Base-by-base conservation (phyloP, 1,140 invertebrate genomes). In the Micrasema minimum region DNA sequence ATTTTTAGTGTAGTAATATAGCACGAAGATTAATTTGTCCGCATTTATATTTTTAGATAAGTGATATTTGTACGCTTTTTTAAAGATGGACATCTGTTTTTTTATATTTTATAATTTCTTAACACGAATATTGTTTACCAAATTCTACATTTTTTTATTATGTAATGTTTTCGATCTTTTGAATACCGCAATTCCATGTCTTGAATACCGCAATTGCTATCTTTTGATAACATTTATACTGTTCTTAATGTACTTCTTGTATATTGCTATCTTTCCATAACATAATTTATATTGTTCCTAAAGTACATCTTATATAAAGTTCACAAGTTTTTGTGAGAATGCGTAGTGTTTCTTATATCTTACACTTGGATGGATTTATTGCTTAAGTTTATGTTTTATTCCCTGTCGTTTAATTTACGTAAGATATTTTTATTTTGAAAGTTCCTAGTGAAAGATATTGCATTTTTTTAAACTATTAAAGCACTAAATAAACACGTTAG, bases 291-390 rank as follows among this genome's bases (percentile, higher is more conserved):
- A 38, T 38, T 38, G 37, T 6, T 38, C 5, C n/a, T 14, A 6
- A 1, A 16, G 16, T 2, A 14, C 41, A 3, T 16, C 41, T n/a
- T 7, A 45, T 14, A 14, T 16, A 45, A 12, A 16, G 41, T 3
- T 45, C 4, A 5, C 43, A 45, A 45, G 18, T n/a, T 45, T 45
- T 16, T 4, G 43, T 16, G 12, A 45, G 43, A 16, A 37, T 11
- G 9, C 26, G 26, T 37, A n/a, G 35, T 35, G 12, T 57, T 57
- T 35, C 53, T 57, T 35, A 57, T 16, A n/a, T 14, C 53, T 57
- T 14, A 18, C 14, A 12, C 37, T 35, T 57, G 53, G 53, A 57
- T 57, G 53, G 53, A 57, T 35, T 57, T 57, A 57, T 57, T 57
- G 53, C 53, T 57, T 57, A 14, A 35, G 10, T 37, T 51, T 51